These are phyloP conservation scores for Esperia sulphurella DNA, from an alignment of 2,888 invertebrate species.

Conservation along the genomic window DNA sequence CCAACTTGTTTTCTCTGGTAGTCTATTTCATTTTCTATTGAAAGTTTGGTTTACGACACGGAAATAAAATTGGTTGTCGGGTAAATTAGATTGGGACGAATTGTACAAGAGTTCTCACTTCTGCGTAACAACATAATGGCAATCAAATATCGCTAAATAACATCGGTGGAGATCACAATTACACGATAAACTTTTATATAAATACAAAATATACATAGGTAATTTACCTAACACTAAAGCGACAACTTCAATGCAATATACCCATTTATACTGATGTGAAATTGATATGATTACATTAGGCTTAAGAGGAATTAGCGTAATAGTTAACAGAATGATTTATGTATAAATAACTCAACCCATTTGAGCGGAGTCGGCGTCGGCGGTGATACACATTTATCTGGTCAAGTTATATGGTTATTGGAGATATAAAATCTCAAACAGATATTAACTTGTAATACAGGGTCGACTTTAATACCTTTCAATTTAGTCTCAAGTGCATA, in stretches of 20 bases:
- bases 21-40: too few species aligned
- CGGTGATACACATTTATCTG: too few species aligned
- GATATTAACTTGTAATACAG: too few species aligned
- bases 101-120: slow-evolving; percentile 45
- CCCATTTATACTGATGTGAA: slow-evolving; percentile 70
- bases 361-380: too few species aligned
- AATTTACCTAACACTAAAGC: slow-evolving; percentile 64
- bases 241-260: slow-evolving; percentile 76
- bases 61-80: too few species aligned
- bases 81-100: slow-evolving; percentile 23
- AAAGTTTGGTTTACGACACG: too few species aligned
- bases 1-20: too few species aligned
- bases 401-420: too few species aligned
- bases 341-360: slow-evolving; percentile 44
- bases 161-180: slow-evolving; percentile 79
- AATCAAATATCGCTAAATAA: slow-evolving; percentile 75
- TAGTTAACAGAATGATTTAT: slow-evolving; percentile 66
- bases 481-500: too few species aligned
- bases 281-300: slow-evolving; percentile 63
- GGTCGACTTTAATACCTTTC: too few species aligned
- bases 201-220: slow-evolving; percentile 77
- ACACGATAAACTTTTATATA: slow-evolving; percentile 73
- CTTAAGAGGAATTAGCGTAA: slow-evolving; percentile 61
- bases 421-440: too few species aligned
- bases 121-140: slow-evolving; percentile 72